Conservation (phyloP, 2,797 vertebrate species). For the Danio albolineatus region DNA sequence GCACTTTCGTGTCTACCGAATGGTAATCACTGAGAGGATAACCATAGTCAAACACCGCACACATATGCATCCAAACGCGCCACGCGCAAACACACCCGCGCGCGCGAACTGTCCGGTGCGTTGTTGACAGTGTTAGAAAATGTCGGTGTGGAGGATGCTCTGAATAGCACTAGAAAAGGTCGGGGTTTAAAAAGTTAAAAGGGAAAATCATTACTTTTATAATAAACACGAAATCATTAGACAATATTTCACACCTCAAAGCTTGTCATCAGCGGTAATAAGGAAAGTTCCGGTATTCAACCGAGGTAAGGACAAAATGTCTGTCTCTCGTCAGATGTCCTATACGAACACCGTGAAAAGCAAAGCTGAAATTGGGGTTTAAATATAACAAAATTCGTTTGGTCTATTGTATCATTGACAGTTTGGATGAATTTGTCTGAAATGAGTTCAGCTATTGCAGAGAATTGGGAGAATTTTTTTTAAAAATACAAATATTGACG, state of each 20-base stretch:
- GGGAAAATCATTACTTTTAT: not conserved
- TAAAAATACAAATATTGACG: not conserved
- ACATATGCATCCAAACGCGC: conserved; percentile 29
- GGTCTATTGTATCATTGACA: not conserved
- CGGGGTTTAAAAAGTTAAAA: not conserved
- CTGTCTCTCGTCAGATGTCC: no score
- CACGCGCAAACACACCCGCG: conserved; percentile 7
- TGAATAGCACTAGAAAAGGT: not conserved
- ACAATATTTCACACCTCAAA: not conserved
- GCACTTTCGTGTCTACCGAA: conserved; percentile 83
- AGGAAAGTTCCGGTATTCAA: not conserved
- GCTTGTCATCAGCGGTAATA: not conserved
- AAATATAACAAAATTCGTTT: conserved; percentile 6
- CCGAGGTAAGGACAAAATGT: conserved; percentile 6
- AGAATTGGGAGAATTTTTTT: not conserved
- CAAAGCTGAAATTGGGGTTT: not conserved
- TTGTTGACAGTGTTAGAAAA: not conserved
- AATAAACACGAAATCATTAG: not conserved
- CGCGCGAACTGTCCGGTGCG: not conserved
- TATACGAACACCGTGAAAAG: not conserved
- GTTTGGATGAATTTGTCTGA: not conserved
- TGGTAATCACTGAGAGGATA: conserved; percentile 82
- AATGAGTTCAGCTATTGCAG: not conserved
- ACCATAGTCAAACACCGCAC: conserved; percentile 69
- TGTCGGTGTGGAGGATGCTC: not conserved